A percentile compares a stretch with the other conserved stretches of the same genome.
These are phyloP conservation scores for Netelia fuscicornis DNA, from an alignment of 2,888 invertebrate genomes.

Conservation along the genomic window DNA sequence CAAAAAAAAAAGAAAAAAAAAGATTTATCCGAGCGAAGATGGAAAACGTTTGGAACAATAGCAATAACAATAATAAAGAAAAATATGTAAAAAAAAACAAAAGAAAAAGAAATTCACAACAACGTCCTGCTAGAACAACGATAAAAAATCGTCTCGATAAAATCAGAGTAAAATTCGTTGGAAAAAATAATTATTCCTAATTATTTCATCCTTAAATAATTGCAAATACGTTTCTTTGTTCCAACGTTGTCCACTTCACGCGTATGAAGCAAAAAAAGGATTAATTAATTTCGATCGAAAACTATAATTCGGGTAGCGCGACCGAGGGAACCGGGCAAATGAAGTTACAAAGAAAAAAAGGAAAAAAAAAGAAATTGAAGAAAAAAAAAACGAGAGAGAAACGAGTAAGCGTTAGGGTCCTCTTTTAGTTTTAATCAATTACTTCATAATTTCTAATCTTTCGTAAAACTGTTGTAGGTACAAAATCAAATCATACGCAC, in stretches of 20 bases:
- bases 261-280: not conserved
- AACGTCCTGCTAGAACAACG: not conserved
- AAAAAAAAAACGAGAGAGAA: conserved; percentile 57
- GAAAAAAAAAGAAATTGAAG: conserved; percentile 31
- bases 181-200: conserved; percentile 1
- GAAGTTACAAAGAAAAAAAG: not conserved
- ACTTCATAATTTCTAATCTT: conserved; percentile 30
- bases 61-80: not conserved
- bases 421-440: conserved; percentile 41
- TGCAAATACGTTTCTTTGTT: not conserved
- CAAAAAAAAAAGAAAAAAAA: too few relatives aligned
- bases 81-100: not conserved
- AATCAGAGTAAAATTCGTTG: not conserved
- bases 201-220: not conserved
- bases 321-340: conserved; percentile 41
- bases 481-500: conserved; percentile 15
- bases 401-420: conserved; percentile 61
- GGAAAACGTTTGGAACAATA: not conserved
- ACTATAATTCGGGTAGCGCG: conserved; percentile 37
- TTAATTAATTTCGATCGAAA: not conserved
- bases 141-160: not conserved
- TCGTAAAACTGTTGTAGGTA: conserved; percentile 44
- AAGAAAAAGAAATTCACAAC: not conserved
- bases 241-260: not conserved
- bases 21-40: too few relatives aligned